These are phyloP conservation scores for Lacerta agilis DNA, from an alignment of 2,797 vertebrate species.

Conservation along the genomic window DNA sequence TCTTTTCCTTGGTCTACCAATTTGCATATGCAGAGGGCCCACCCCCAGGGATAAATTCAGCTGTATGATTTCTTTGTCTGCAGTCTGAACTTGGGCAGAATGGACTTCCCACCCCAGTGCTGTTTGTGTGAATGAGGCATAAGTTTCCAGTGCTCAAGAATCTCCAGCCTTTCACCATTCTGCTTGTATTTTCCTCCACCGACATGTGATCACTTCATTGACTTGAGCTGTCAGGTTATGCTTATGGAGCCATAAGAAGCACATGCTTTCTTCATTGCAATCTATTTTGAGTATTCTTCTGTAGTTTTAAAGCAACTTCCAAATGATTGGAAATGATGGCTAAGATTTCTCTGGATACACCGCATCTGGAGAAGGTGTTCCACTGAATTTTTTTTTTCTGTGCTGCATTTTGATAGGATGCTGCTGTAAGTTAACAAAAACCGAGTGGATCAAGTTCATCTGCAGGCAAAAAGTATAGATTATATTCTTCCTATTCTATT, in stretches of 20 bases:
- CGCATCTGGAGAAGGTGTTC: conserved; percentile 42
- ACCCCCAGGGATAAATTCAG: too few relatives aligned
- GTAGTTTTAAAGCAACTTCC: conserved; percentile 35
- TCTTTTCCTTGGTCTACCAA: background rate
- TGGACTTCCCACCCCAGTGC: background rate
- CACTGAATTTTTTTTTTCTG: conserved; percentile 49
- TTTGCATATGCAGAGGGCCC: too few relatives aligned
- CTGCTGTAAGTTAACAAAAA: conserved; percentile 58
- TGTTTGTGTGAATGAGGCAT: background rate
- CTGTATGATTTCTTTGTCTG: too few relatives aligned
- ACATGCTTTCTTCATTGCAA: background rate
- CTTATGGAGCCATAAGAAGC: conserved; percentile 36
- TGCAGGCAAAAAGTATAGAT: conserved; percentile 1
- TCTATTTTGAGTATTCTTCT: conserved; percentile 37
- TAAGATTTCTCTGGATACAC: conserved; percentile 16
- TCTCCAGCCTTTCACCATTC: conserved; percentile 6
- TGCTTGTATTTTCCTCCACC: conserved; percentile 27
- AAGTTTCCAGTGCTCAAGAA: accelerated
- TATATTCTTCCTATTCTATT: conserved; percentile 8
- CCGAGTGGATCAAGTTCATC: conserved; percentile 47
- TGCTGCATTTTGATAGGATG: conserved; percentile 56
- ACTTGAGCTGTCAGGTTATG: conserved; percentile 40
- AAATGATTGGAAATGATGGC: conserved; percentile 26
- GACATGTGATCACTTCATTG: conserved; percentile 51
- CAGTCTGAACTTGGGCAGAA: background rate